Evolutionary conservation across 2,888 invertebrate genomes (phyloP).

Genomic region (Andrena fulva): DNA sequence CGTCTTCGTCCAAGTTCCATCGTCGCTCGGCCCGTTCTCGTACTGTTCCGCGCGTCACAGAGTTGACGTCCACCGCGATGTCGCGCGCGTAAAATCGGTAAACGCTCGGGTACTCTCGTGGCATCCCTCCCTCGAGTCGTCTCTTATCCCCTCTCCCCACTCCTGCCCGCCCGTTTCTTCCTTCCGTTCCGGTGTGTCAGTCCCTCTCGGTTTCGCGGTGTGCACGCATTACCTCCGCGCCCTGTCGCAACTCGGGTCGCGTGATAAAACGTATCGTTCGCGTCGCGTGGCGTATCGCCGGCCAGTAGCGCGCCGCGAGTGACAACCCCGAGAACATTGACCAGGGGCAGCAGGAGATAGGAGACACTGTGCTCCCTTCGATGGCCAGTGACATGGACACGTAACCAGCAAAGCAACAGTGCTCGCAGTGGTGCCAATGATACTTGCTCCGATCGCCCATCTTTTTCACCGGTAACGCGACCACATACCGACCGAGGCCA

Average conservation of each 20-base stretch:
- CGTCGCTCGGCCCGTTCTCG: neutral
- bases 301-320: slow-evolving; percentile 27
- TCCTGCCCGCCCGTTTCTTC: slow-evolving; percentile 14
- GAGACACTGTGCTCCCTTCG: neutral
- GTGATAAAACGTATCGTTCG: neutral
- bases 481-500: slow-evolving; percentile 36
- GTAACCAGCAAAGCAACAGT: slow-evolving; percentile 8
- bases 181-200: slow-evolving; percentile 39
- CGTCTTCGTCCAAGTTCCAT: slow-evolving; percentile 25
- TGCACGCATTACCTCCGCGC: slow-evolving; percentile 42
- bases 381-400: slow-evolving; percentile 20
- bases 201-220: slow-evolving; percentile 57
- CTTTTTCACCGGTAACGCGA: slow-evolving; percentile 31
- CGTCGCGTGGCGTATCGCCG: neutral
- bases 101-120: neutral
- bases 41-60: neutral
- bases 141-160: neutral
- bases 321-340: slow-evolving; percentile 15
- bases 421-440: slow-evolving; percentile 25
- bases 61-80: slow-evolving; percentile 22
- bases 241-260: neutral
- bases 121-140: neutral
- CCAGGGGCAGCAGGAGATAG: neutral
- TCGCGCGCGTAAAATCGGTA: slow-evolving; percentile 23
- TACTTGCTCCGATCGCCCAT: neutral